These are phyloP conservation scores for Oncorhynchus clarkii DNA, from an alignment of 2,113 vertebrate genomes.

Conservation along the genomic window DNA sequence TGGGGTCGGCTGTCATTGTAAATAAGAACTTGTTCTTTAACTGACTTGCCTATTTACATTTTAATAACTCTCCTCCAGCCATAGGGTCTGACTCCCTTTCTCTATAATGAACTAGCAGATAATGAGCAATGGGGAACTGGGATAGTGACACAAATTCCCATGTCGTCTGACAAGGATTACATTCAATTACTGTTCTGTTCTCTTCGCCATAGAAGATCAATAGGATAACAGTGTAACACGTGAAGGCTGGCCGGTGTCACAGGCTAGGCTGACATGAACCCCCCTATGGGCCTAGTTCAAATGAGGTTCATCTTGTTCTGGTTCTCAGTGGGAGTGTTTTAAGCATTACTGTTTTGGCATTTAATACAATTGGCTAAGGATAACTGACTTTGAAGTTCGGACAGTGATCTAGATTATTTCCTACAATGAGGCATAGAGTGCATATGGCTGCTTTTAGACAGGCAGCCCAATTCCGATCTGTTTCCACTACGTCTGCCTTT, in stretches of 20 bases:
- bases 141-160: conserved; percentile 63
- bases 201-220: conserved; percentile 54
- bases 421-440: not conserved
- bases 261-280: conserved; percentile 37
- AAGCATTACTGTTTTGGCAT: not conserved
- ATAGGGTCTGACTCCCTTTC: conserved; percentile 44
- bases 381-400: too few species aligned
- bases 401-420: not conserved
- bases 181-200: conserved; percentile 59
- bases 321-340: not conserved
- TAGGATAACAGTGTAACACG: conserved; percentile 46
- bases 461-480: too few species aligned
- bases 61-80: conserved; percentile 18
- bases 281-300: conserved; percentile 11
- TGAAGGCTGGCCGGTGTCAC: conserved; percentile 58
- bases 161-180: conserved; percentile 70
- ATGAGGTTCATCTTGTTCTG: not conserved
- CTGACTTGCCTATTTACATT: conserved; percentile 21
- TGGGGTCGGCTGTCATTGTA: too few species aligned
- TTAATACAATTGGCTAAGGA: too few species aligned
- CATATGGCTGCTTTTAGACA: too few species aligned
- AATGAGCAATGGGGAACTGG: conserved; percentile 53
- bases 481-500: too few species aligned
- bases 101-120: conserved; percentile 63
- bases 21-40: too few species aligned